Evolutionary conservation across 1,140 invertebrate genomes (phyloP).

Genomic region (Hirudo medicinalis): DNA sequence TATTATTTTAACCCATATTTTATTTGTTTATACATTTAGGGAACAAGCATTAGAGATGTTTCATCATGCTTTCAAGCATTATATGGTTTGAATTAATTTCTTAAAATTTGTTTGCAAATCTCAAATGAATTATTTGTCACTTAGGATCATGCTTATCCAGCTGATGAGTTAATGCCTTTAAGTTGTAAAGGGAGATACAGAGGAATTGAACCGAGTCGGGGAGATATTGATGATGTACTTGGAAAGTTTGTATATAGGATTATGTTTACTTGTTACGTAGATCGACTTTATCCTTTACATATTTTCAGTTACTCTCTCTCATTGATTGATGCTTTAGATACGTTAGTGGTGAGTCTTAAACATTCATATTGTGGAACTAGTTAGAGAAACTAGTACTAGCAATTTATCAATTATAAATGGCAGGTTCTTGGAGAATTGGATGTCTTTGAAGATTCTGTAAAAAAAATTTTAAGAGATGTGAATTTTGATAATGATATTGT

Average conservation of each 20-base stretch:
- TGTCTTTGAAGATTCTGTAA: slow-evolving; percentile 82
- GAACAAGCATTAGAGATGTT: slow-evolving; percentile 84
- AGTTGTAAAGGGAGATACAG: slow-evolving; percentile 81
- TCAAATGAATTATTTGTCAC: not conserved
- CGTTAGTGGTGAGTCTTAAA: slow-evolving; percentile 56
- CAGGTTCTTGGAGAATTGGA: slow-evolving; percentile 73
- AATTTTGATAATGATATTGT: slow-evolving; percentile 84
- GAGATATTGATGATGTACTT: slow-evolving; percentile 85
- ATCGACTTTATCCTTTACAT: not conserved
- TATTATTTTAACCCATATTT: not conserved
- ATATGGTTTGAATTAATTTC: slow-evolving; percentile 57
- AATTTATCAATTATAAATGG: slow-evolving; percentile 16
- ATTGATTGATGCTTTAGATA: slow-evolving; percentile 83
- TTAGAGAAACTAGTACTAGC: not conserved
- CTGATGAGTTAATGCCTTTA: slow-evolving; percentile 93
- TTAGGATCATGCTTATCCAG: slow-evolving; percentile 72
- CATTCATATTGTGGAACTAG: not conserved
- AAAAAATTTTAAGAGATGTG: slow-evolving; percentile 61
- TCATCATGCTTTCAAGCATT: slow-evolving; percentile 88
- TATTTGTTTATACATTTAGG: slow-evolving; percentile 42
- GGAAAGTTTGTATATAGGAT: slow-evolving; percentile 62
- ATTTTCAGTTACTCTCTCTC: slow-evolving; percentile 77
- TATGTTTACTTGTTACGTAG: slow-evolving; percentile 36
- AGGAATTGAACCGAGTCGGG: slow-evolving; percentile 60
- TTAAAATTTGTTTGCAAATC: not conserved